phyloP scores from a whole-genome alignment of 2,888 invertebrate genomes.

The Scelioninae gen. 1 region DNA sequence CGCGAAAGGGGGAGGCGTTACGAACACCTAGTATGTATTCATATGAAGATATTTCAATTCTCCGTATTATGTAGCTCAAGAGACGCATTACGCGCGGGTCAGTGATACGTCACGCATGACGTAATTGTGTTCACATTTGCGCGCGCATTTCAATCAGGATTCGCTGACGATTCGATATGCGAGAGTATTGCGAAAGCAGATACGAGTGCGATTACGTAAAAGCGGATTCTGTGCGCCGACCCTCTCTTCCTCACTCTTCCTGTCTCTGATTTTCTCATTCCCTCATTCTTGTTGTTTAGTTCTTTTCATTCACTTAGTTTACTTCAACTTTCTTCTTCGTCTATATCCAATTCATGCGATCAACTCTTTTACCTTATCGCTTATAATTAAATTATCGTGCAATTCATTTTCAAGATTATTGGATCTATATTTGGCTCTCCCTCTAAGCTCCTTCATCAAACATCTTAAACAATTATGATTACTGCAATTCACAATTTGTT shows the following conservation, averaged over 20 bases:
- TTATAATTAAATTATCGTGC: constrained; percentile 68
- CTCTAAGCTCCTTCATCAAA: constrained; percentile 61
- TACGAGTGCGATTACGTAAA: constrained; percentile 67
- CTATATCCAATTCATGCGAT: constrained; percentile 56
- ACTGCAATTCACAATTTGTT: constrained; percentile 59
- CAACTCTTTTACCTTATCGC: constrained; percentile 57
- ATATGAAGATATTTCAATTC: constrained; percentile 68
- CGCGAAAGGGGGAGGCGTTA: constrained; percentile 39
- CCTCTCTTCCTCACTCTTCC: constrained; percentile 40
- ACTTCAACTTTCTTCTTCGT: constrained; percentile 46
- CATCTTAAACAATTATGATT: constrained; percentile 68
- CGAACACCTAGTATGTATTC: constrained; percentile 43
- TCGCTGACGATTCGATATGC: constrained; percentile 73
- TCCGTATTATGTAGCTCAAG: constrained; percentile 58
- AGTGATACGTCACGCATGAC: constrained; percentile 73
- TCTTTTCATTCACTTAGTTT: too few species aligned
- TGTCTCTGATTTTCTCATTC: constrained; percentile 38
- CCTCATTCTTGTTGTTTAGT: background rate
- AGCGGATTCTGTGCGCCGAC: constrained; percentile 71
- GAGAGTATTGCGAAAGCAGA: constrained; percentile 68
- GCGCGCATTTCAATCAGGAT: constrained; percentile 73
- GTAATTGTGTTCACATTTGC: constrained; percentile 74
- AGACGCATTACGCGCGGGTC: constrained; percentile 68
- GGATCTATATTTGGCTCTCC: constrained; percentile 55
- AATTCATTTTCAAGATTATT: constrained; percentile 68